Base-by-base conservation (phyloP, 37 sponge, comb jelly and placozoan genomes). In the Beroe forskalii region DNA sequence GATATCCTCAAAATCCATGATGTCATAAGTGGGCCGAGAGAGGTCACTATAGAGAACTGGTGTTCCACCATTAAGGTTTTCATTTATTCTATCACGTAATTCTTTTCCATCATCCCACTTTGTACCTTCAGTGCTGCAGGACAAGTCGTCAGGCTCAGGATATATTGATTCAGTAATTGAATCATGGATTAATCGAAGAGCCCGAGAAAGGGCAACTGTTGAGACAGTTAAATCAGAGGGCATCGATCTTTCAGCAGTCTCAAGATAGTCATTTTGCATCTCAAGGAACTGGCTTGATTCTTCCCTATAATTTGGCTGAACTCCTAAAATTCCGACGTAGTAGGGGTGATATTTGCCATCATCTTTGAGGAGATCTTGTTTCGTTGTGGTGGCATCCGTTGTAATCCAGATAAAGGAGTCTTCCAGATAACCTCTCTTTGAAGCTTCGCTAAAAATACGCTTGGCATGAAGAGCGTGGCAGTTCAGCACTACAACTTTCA, bases 1-100 rank as follows among this genome's bases (percentile, higher is more conserved):
- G n/a, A n/a, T n/a, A 17, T 72, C 75, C 33, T 72, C 1, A 22
- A 72, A 72, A 30, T 72, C 33, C 39, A 72, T 8, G 12, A 72
- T 33, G 75, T 72, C 75, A 33, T 72, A 72, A 4, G 75, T 37
- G 1, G 75, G n/a, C n/a, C n/a, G n/a, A n/a, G n/a, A n/a, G n/a
- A n/a, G n/a, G n/a, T n/a, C n/a, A n/a, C n/a, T n/a, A n/a, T n/a
- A n/a, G n/a, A n/a, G n/a, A n/a, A n/a, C n/a, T n/a, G n/a, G n/a
- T n/a, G n/a, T n/a, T n/a, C n/a, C n/a, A n/a, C n/a, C n/a, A n/a
- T n/a, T n/a, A n/a, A n/a, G n/a, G n/a, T n/a, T n/a, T n/a, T n/a
- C n/a, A n/a, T n/a, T n/a, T n/a, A n/a, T n/a, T n/a, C n/a, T n/a
- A n/a, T n/a, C n/a, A n/a, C n/a, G n/a, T n/a, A n/a, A n/a, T n/a